These are phyloP conservation scores for Cephus sareptanus DNA, from an alignment of 2,888 invertebrate species.

Conservation along the genomic window DNA sequence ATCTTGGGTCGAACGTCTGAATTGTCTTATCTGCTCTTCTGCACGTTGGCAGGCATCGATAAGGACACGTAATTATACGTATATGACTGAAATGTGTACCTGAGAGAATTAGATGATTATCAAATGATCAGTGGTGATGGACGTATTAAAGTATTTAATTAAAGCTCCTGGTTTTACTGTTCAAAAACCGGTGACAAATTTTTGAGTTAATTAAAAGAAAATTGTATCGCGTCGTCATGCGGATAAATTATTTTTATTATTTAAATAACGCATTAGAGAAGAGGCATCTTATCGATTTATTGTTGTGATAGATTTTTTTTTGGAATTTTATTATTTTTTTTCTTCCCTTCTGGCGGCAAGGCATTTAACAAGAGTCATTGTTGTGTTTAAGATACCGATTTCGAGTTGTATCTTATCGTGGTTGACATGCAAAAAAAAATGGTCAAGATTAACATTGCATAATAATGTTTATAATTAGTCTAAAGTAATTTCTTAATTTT, in stretches of 20 bases:
- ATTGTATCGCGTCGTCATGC: background rate
- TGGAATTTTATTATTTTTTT: background rate
- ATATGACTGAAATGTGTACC: background rate
- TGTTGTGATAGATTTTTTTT: background rate
- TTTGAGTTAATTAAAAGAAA: background rate
- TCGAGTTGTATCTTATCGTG: background rate
- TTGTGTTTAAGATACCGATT: background rate
- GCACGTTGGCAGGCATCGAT: background rate
- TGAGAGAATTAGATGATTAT: background rate
- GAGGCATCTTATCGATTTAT: background rate
- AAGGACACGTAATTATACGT: background rate
- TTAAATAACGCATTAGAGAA: background rate
- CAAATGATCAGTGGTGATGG: background rate
- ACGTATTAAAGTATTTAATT: background rate
- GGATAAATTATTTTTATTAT: background rate
- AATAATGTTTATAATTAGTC: background rate
- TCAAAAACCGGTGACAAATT: background rate
- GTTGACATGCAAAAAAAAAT: background rate
- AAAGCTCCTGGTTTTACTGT: background rate
- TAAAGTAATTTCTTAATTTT: background rate
- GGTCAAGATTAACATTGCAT: background rate
- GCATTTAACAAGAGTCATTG: background rate
- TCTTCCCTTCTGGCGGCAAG: too few relatives aligned
- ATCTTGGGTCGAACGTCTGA: slow-evolving; percentile 33
- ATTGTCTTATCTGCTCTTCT: slow-evolving; percentile 15